Evolutionary conservation across 1,140 invertebrate genomes (phyloP), one percentile per base, ranked within the genome.

Genomic region (Batillaria attramentaria): DNA sequence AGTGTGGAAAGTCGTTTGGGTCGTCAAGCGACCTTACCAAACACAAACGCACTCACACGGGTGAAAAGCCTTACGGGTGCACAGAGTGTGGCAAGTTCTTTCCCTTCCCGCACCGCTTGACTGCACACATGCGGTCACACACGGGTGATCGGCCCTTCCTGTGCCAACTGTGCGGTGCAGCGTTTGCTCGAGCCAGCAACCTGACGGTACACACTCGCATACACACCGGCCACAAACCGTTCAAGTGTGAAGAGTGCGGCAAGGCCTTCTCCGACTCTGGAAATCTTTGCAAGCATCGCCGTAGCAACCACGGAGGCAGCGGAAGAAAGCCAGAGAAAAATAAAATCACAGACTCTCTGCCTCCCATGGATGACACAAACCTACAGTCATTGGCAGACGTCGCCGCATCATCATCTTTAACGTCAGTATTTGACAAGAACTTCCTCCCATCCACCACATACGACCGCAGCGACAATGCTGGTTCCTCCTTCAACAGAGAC

Each of bases 71-170:
- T 1, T 91, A 88, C 79, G 84, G 87, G 28, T 91, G 91, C 81
- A 68, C 83, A 31, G 78, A 84, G 16, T 91, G 91, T 79, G 85
- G 82, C 69, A 91, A 99, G 46, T 41, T n/a, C 0, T 99, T 99
- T 89, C 97, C 97, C 0, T 93, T 97, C 6, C 98, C 96, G 20
- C 97, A 97, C 0, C 98, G 98, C 90, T 90, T 99, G 65, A 99
- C 97, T 0, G 92, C 97, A 8, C 97, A 99, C 90, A 41, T 62
- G 24, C 91, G 98, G 69, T 92, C 97, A 0, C 89, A 90, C 78
- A 99, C 87, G 90, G 97, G 97, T 8, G 97, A 99, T 89, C 97
- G 98, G 87, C 75, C 80, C 0, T 81, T 74, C 57, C 73, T 80
- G 73, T 86, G 85, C 77, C 72, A 70, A 28, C 75, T 77, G 68